Evolutionary conservation across 2,888 invertebrate genomes (phyloP).

Genomic region (Nowickia ferox): DNA sequence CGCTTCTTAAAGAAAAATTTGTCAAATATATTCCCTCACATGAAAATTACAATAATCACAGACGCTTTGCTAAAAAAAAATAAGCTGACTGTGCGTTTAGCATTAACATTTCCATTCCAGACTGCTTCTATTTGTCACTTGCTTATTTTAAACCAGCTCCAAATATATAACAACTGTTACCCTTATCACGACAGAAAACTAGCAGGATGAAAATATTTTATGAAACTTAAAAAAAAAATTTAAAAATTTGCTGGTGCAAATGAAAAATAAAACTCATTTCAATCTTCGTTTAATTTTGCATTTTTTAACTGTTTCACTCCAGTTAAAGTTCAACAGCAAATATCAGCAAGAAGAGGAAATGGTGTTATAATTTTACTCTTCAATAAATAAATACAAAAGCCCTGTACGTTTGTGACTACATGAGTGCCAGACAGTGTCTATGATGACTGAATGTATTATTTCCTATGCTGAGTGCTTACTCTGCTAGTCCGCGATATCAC

Average conservation of each 20-base stretch:
- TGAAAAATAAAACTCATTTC: constrained; percentile 25
- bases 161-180: constrained; percentile 48
- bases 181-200: neutral
- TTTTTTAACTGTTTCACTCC: neutral
- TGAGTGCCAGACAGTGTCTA: constrained; percentile 23
- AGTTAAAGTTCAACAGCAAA: constrained; percentile 43
- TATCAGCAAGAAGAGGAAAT: constrained; percentile 29
- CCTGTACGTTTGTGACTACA: constrained; percentile 3
- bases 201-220: constrained; percentile 5
- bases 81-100: constrained; percentile 38
- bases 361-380: constrained; percentile 32
- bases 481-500: neutral
- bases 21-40: neutral
- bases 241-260: constrained; percentile 27
- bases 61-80: neutral
- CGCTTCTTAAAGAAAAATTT: constrained; percentile 7
- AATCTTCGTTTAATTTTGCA: constrained; percentile 17
- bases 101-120: neutral
- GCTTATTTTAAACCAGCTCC: neutral
- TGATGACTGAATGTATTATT: constrained; percentile 36
- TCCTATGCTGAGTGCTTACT: constrained; percentile 9
- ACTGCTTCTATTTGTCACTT: neutral
- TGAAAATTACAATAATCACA: constrained; percentile 16
- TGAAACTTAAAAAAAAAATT: constrained; percentile 18
- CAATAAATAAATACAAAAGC: constrained; percentile 20